Evolutionary conservation across 2,797 vertebrate species (phyloP).

Genomic region (Menidia menidia): DNA sequence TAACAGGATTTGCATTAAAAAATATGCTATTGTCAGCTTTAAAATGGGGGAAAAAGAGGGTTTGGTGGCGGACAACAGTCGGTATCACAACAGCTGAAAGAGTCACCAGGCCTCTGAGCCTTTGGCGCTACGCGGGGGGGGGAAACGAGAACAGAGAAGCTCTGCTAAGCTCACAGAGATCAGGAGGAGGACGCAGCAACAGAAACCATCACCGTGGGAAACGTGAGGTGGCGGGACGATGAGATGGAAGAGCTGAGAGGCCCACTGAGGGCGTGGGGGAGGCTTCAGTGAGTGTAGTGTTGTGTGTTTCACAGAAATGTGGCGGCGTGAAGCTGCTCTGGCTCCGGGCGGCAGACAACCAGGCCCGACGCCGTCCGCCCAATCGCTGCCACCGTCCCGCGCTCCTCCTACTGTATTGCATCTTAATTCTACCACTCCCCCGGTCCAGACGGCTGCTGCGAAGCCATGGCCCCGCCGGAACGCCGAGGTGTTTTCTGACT

Average conservation of each 20-base stretch:
- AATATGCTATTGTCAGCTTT: slow-evolving; percentile 46
- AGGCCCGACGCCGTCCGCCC: not conserved
- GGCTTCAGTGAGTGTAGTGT: slow-evolving; percentile 9
- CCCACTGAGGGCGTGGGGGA: not conserved
- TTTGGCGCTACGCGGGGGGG: not conserved
- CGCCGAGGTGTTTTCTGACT: not conserved
- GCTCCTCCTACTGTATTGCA: not conserved
- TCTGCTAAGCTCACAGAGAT: not conserved
- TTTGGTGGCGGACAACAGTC: slow-evolving; percentile 3
- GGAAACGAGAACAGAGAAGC: not conserved
- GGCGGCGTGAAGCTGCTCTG: not conserved
- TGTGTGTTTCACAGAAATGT: slow-evolving; percentile 2
- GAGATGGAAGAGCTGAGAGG: not conserved
- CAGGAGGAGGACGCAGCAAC: not conserved
- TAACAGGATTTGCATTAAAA: slow-evolving; percentile 65
- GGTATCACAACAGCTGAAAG: slow-evolving; percentile 42
- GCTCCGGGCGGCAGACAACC: no score
- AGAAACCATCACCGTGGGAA: not conserved
- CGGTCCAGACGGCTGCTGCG: not conserved
- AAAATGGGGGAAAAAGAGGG: not conserved
- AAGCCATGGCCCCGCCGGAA: not conserved
- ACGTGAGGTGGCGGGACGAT: not conserved
- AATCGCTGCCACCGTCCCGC: not conserved
- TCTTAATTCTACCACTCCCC: not conserved
- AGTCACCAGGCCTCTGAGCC: slow-evolving; percentile 1